These are phyloP conservation scores for Caenorhabditis uteleia DNA, from an alignment of 2,888 invertebrate genomes.

Conservation along the genomic window DNA sequence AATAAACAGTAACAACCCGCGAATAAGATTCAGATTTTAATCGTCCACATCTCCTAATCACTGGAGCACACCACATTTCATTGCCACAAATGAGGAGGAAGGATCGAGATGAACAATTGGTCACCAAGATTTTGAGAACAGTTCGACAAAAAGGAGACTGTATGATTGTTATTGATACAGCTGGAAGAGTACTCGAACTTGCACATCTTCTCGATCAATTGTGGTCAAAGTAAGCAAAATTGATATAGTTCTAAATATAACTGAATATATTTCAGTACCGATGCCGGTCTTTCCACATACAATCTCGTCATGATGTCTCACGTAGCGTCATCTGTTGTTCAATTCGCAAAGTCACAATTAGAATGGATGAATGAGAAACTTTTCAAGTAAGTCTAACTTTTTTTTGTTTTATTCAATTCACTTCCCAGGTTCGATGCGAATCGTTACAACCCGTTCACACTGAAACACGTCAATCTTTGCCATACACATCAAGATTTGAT, in stretches of 20 bases:
- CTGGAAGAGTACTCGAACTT: constrained; percentile 91
- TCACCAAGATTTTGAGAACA: constrained; percentile 80
- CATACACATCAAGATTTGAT: constrained; percentile 86
- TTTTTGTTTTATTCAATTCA: too few relatives aligned
- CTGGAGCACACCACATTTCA: constrained; percentile 92
- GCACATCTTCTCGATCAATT: constrained; percentile 84
- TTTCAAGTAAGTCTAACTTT: constrained; percentile 78
- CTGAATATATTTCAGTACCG: constrained; percentile 75
- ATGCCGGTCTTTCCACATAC: constrained; percentile 92
- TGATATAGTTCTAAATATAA: neutral
- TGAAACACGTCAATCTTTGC: constrained; percentile 86
- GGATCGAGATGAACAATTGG: constrained; percentile 90
- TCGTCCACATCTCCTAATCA: constrained; percentile 89
- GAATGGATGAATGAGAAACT: constrained; percentile 99
- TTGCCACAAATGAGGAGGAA: constrained; percentile 83
- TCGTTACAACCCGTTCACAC: constrained; percentile 86
- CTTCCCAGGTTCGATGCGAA: constrained; percentile 68
- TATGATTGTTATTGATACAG: constrained; percentile 89
- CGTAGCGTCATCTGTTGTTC: constrained; percentile 96
- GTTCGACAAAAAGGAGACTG: constrained; percentile 93
- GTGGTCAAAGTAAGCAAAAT: constrained; percentile 57
- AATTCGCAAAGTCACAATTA: constrained; percentile 87
- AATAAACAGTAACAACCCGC: neutral
- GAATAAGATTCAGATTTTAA: constrained; percentile 75
- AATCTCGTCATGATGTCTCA: constrained; percentile 91